A percentile compares a stretch with the other conserved stretches of the same genome.
Conservation (phyloP, 2,113 vertebrate genomes). For the Campylomormyrus numenius region DNA sequence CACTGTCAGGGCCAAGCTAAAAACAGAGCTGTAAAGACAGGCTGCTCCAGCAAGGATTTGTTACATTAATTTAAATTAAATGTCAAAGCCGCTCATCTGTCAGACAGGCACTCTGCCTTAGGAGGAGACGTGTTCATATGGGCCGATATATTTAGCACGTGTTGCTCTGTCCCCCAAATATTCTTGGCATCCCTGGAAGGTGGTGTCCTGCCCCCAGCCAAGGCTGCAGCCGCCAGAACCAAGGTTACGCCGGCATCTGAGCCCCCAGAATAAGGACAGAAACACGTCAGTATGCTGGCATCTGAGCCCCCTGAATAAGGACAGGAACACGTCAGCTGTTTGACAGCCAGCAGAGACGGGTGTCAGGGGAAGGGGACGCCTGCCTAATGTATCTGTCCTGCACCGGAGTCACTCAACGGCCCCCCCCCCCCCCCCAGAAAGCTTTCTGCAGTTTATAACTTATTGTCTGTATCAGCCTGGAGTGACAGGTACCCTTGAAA, state of each 20-base stretch:
- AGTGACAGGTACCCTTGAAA: not conserved
- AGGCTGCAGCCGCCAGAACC: slow-evolving; percentile 26
- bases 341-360: not conserved
- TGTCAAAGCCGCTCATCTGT: slow-evolving; percentile 1
- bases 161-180: not conserved
- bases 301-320: slow-evolving; percentile 11
- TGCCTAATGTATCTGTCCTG: not conserved
- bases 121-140: slow-evolving; percentile 10
- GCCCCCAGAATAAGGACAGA: slow-evolving; percentile 22
- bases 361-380: not conserved
- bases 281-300: slow-evolving; percentile 27
- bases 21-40: not conserved
- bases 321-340: slow-evolving; percentile 43
- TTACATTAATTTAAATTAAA: slow-evolving; percentile 20
- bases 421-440: not conserved
- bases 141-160: slow-evolving; percentile 22
- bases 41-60: not conserved
- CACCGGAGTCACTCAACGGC: not conserved
- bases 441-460: not conserved
- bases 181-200: slow-evolving; percentile 9
- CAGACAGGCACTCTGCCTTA: not conserved
- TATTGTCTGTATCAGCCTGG: not conserved
- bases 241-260: slow-evolving; percentile 34
- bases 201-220: not conserved
- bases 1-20: not conserved